Conservation (phyloP, 2,888 invertebrate species). For the Zygogramma bicolorata region DNA sequence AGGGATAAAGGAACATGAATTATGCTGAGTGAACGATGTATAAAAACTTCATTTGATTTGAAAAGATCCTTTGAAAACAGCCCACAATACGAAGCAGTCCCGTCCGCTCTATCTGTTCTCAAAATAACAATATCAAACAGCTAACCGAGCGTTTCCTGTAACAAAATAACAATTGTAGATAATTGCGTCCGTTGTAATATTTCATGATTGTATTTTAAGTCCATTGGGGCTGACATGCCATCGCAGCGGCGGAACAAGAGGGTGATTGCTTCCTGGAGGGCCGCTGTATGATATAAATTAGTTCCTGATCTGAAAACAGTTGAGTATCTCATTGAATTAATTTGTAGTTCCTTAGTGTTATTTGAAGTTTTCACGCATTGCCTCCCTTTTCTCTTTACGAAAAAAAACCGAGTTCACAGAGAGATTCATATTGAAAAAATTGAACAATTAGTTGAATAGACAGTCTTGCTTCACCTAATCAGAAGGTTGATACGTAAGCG, state of each 20-base stretch:
- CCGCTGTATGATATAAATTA: background rate
- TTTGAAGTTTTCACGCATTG: too few relatives aligned
- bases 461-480: too few relatives aligned
- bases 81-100: background rate
- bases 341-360: background rate
- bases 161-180: constrained; percentile 9
- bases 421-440: too few relatives aligned
- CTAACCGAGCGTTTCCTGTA: constrained; percentile 12
- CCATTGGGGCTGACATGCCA: constrained; percentile 5
- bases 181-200: constrained; percentile 9
- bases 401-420: too few relatives aligned
- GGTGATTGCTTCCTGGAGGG: background rate
- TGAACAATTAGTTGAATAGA: too few relatives aligned
- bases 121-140: constrained; percentile 7
- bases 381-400: too few relatives aligned
- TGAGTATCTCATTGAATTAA: background rate
- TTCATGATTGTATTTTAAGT: constrained; percentile 5
- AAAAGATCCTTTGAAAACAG: constrained; percentile 6
- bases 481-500: too few relatives aligned
- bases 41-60: background rate
- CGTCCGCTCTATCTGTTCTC: background rate
- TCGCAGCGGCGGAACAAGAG: background rate
- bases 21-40: background rate
- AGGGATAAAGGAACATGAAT: background rate
- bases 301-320: background rate